Base-by-base conservation (phyloP, 2,113 vertebrate genomes). In the Edolisoma coerulescens region DNA sequence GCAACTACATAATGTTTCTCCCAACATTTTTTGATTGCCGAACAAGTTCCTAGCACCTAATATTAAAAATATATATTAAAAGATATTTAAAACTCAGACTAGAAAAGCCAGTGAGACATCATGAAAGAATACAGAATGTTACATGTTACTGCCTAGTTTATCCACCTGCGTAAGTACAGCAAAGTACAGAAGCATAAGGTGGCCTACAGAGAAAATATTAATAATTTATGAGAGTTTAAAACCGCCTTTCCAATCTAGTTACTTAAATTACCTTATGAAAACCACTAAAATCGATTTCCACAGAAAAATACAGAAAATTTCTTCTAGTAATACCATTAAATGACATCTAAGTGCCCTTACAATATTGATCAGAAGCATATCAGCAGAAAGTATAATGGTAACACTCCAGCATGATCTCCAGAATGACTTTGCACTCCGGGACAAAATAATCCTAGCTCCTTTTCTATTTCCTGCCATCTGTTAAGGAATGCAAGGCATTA, bases 151-250 rank as follows among this genome's bases (percentile, higher is more conserved):
- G 35, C 35, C 57, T 80, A 50, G 54, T 18, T 76, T 57, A 82
- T 56, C 28, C 26, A 94, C 39, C 15, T 61, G 28, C 10, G 0
- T 49, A 81, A 91, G 56, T 37, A 79, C 35, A 85, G 54, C n/a
- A 33, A 82, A 75, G 42, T 60, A 80, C 30, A 67, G 42, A 69
- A 18, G 56, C 7, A 21, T 13, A 45, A 56, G 27, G 24, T 61
- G 41, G 50, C 26, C 79, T 73, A 65, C 16, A 65, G 82, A 45
- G 13, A 63, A 42, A 64, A 76, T 35, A 47, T 91, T 76, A 94
- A 94, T 95, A 93, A 92, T 91, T 87, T 35, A 95, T 84, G 35
- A 81, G 79, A 73, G 24, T 80, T 94, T 64, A 91, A 93, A 96
- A 87, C 61, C 1, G 2, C 49, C 84, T 91, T 89, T 78, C 65